Base-by-base conservation (phyloP, 2,113 vertebrate species). In the Phoenicopterus ruber region DNA sequence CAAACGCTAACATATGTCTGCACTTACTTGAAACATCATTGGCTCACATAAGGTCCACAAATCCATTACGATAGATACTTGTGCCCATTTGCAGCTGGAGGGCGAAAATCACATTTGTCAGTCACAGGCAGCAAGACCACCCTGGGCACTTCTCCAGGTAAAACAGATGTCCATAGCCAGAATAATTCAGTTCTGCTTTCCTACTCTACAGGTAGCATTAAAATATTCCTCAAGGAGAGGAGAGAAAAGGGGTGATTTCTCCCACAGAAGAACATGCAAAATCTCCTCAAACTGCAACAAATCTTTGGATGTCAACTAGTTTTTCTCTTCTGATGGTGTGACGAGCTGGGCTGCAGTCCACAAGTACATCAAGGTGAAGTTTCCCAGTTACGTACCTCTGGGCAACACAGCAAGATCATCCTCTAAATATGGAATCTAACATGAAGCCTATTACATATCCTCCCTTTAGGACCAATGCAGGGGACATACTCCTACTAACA, bases 1-100 rank as follows among this genome's bases (percentile, higher is more conserved):
- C 18, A n/a, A 67, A 50, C 0, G 0, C 0, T 42, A 67, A 44
- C 26, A 21, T 3, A 5, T 50, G 38, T 32, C 59, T 76, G 47
- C 62, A 76, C 34, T 96, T 83, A 70, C 21, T 32, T 86, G 61
- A 52, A 89, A 52, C 38, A n/a, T 24, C 63, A 49, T 36, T 3
- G 3, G 18, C 31, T 67, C 61, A 46, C 25, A 69, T 58, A 13
- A 74, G 49, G 34, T 32, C 77, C 72, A 71, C 38, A 92, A 73
- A 73, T 50, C 32, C 38, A n/a, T 47, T 79, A 63, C 26, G 67
- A 55, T 13, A 82, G 11, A 15, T 73, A 58, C 65, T 59, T 55
- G 32, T 71, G 38, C 20, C 38, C 32, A 2, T 78, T 83, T 55
- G 38, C 32, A 74, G 20, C 10, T 74, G n/a, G 13, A 94, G 44